Evolutionary conservation across 2,113 vertebrate species (phyloP).

Genomic region (Tenrec ecaudatus): DNA sequence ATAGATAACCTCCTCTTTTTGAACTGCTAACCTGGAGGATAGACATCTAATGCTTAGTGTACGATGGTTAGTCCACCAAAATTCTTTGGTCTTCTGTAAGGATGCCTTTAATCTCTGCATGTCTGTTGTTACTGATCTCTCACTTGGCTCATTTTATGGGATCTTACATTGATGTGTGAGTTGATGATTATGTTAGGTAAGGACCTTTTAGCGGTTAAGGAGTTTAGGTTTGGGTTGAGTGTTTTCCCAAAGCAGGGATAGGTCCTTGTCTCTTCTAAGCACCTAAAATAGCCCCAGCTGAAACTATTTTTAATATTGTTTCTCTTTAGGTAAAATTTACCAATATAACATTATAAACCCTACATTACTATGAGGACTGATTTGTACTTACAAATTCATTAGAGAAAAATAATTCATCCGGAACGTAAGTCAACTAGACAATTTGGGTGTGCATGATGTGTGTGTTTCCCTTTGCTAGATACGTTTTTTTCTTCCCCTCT

Average conservation of each 20-base stretch:
- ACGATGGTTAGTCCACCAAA: too few species aligned
- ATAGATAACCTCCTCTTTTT: too few species aligned
- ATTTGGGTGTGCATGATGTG: too few species aligned
- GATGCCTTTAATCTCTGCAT: neutral
- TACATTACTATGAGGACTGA: neutral
- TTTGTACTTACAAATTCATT: conserved; percentile 4
- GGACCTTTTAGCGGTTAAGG: too few species aligned
- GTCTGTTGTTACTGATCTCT: neutral
- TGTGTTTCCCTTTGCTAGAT: neutral
- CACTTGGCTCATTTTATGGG: neutral
- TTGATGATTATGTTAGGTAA: neutral
- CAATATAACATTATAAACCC: neutral
- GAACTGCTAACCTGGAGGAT: too few species aligned
- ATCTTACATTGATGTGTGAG: neutral
- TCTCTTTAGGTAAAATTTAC: neutral
- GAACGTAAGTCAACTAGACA: neutral
- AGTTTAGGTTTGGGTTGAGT: too few species aligned
- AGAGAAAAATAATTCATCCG: too few species aligned
- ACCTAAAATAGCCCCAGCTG: neutral
- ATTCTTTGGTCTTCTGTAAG: neutral
- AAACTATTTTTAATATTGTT: conserved; percentile 14
- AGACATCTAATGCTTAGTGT: too few species aligned
- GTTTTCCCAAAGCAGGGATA: neutral
- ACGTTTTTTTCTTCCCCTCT: neutral
- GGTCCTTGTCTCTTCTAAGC: neutral